Evolutionary conservation across 2,113 vertebrate species (phyloP).

Genomic region (Melospiza melodia): DNA sequence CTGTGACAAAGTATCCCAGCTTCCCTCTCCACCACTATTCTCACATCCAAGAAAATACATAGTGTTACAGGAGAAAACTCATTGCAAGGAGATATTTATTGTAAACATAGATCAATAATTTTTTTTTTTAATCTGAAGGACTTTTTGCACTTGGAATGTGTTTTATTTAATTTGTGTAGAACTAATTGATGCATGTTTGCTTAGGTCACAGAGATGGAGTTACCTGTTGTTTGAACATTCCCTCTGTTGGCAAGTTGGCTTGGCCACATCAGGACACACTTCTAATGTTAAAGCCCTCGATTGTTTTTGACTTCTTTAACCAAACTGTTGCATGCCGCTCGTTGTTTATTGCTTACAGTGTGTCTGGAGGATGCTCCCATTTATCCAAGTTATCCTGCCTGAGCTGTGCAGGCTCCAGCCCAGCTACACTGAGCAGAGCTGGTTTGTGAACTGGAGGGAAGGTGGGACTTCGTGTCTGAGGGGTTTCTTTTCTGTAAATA

Average conservation of each 20-base stretch:
- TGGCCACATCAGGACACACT: not conserved
- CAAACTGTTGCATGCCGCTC: slow-evolving; percentile 54
- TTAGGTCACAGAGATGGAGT: not conserved
- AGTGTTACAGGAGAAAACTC: not conserved
- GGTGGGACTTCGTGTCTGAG: not conserved
- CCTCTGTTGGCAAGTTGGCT: slow-evolving; percentile 38
- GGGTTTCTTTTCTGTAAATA: slow-evolving; percentile 35
- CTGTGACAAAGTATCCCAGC: not conserved
- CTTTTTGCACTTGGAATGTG: not conserved
- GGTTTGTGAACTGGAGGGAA: not conserved
- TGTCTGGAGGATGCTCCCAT: slow-evolving; percentile 13
- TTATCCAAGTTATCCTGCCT: slow-evolving; percentile 1
- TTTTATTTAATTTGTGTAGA: slow-evolving; percentile 7
- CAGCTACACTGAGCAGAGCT: not conserved
- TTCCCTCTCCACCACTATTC: not conserved
- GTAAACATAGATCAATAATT: not conserved
- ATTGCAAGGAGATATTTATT: slow-evolving; percentile 31
- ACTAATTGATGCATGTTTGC: slow-evolving; percentile 23
- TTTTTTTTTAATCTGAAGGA: not conserved
- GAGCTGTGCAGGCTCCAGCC: not conserved
- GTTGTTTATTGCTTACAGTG: slow-evolving; percentile 10
- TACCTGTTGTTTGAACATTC: not conserved
- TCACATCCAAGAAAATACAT: slow-evolving; percentile 6
- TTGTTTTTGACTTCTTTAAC: slow-evolving; percentile 20
- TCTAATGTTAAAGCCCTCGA: not conserved